Percentiles rank a stretch among this genome's conserved stretches.
phyloP scores from a whole-genome alignment of 1,140 invertebrate species.

The Bactericera cockerelli region DNA sequence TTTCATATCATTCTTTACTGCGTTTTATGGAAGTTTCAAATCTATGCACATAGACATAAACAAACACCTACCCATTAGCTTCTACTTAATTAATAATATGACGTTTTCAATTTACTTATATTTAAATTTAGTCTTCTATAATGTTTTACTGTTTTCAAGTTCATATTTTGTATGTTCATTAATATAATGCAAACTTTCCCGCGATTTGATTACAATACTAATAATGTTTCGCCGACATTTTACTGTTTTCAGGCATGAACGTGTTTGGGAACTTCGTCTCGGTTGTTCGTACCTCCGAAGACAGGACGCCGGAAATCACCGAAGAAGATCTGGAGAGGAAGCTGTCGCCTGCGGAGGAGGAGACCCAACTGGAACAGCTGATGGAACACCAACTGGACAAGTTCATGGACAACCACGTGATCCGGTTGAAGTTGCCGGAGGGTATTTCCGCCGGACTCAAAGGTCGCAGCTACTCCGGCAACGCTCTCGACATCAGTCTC shows the following conservation, averaged over 20 bases:
- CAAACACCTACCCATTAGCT: too few species aligned
- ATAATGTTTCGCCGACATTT: too few species aligned
- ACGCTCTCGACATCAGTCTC: slow-evolving; percentile 20
- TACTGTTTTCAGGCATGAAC: slow-evolving; percentile 19
- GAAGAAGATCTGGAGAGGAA: slow-evolving; percentile 20
- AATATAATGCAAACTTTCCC: too few species aligned
- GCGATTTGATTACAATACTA: too few species aligned
- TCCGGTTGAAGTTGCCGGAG: slow-evolving; percentile 16
- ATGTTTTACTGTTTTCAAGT: too few species aligned
- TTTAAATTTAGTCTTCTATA: too few species aligned
- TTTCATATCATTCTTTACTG: too few species aligned
- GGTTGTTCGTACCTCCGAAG: slow-evolving; percentile 22
- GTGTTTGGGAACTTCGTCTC: slow-evolving; percentile 17
- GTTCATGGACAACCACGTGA: slow-evolving; percentile 18
- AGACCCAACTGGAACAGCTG: slow-evolving; percentile 14
- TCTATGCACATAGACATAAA: too few species aligned
- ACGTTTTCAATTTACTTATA: too few species aligned
- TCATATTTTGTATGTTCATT: too few species aligned
- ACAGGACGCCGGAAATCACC: slow-evolving; percentile 18
- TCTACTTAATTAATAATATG: too few species aligned
- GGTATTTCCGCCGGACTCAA: slow-evolving; percentile 15
- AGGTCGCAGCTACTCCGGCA: slow-evolving; percentile 9
- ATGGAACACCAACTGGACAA: slow-evolving; percentile 18
- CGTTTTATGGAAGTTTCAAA: too few species aligned
- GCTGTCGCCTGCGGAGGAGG: slow-evolving; percentile 13